Conservation (phyloP, 2,888 invertebrate species). For the Epicampocera succincta region DNA sequence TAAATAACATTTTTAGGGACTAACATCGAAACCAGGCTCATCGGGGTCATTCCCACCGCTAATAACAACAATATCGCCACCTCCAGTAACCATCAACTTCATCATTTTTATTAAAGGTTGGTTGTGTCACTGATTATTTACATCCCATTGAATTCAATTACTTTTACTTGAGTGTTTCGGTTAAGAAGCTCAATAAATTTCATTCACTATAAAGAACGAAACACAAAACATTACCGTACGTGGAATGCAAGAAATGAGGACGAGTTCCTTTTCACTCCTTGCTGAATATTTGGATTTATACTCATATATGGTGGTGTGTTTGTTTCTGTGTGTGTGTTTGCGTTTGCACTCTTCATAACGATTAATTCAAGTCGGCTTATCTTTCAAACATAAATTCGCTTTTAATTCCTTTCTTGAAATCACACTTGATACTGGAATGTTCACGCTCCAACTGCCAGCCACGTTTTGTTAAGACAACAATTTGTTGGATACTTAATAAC, state of each 20-base stretch:
- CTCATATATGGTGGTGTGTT: neutral
- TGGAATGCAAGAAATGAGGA: neutral
- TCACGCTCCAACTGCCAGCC: conserved; percentile 63
- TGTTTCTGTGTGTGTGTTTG: conserved; percentile 19
- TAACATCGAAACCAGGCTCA: conserved; percentile 50
- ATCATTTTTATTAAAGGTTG: conserved; percentile 61
- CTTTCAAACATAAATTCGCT: conserved; percentile 63
- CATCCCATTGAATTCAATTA: conserved; percentile 72
- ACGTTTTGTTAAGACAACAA: conserved; percentile 54
- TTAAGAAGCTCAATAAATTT: conserved; percentile 68
- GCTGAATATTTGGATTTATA: neutral
- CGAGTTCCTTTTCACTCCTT: conserved; percentile 21
- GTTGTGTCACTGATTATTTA: conserved; percentile 68
- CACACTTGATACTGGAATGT: conserved; percentile 56
- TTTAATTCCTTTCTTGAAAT: conserved; percentile 63
- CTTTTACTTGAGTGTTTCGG: conserved; percentile 63
- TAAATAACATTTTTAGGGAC: conserved; percentile 45
- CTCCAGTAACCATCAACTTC: conserved; percentile 25
- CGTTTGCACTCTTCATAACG: conserved; percentile 43
- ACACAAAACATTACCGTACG: conserved; percentile 12
- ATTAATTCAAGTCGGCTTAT: conserved; percentile 67
- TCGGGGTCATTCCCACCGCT: conserved; percentile 11
- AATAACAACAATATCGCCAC: conserved; percentile 24
- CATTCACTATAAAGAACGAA: conserved; percentile 43
- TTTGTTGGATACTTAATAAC: conserved; percentile 57